Base-by-base conservation (phyloP, 1,140 invertebrate genomes). In the Drosophila sproati region DNA sequence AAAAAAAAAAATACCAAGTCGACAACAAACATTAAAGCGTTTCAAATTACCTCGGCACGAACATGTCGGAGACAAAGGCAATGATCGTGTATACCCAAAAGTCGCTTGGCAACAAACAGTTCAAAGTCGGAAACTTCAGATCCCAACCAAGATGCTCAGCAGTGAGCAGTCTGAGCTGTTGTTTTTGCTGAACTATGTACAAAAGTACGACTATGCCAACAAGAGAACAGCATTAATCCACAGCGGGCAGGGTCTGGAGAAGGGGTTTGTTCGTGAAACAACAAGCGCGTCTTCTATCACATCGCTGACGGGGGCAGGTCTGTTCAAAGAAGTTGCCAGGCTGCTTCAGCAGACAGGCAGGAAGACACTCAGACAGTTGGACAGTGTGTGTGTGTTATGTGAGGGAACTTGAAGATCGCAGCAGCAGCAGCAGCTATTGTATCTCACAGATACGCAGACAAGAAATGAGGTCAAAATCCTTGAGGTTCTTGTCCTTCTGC, bases 401-500 rank as follows among this genome's bases (percentile, higher is more conserved):
- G 8, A 52, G 12, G 28, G 41, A 5, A 41, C 31, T 34, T 45
- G 41, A 3, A 37, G 10, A 41, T 56, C 50, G 50, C 20, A 20
- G 20, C 20, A 20, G 62, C 32, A 37, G 10, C n/a, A 5, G 39
- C 41, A 70, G 56, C 55, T 66, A 61, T 77, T 73, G 70, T 77
- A 61, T 85, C 69, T 67, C 63, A 69, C 51, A 80, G 47, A 51
- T 60, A 54, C 52, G 37, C 71, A 77, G 77, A 70, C 78, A 70
- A 43, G 6, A n/a, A 74, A 80, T 74, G 80, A 91, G 90, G 90
- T 91, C 90, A 91, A 91, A 86, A 90, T 91, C 82, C 90, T 91
- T 88, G 67, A 85, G 90, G 76, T 91, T 91, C 81, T 91, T 91
- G 90, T 91, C 90, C 90, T 91, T 91, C 83, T 62, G 52, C 56